phyloP scores from a whole-genome alignment of 2,113 vertebrate genomes.

The Anoura caudifer region DNA sequence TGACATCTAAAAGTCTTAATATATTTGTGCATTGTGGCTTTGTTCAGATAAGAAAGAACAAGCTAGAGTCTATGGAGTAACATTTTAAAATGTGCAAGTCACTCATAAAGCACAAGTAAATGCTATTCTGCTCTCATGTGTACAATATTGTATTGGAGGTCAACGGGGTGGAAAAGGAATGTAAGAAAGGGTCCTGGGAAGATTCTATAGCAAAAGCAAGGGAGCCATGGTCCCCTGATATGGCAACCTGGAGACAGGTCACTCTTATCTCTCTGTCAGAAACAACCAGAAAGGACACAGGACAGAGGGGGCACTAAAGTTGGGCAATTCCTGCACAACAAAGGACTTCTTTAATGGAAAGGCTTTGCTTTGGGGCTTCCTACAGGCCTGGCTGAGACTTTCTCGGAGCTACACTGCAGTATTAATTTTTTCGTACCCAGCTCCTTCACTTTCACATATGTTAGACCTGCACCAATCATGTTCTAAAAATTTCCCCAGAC shows the following conservation, averaged over 20 bases:
- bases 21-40: background rate
- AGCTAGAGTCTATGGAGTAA: background rate
- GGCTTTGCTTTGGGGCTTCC: background rate
- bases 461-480: background rate
- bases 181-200: background rate
- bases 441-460: background rate
- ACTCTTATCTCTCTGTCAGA: background rate
- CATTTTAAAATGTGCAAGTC: background rate
- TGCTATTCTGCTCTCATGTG: too few species aligned
- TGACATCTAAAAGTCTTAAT: background rate
- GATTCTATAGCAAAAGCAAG: background rate
- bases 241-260: background rate
- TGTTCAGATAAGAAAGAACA: background rate
- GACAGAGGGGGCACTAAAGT: accelerated
- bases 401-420: background rate
- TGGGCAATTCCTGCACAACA: background rate
- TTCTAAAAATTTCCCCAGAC: background rate
- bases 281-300: background rate
- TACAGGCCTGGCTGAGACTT: background rate
- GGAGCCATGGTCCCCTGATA: background rate
- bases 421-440: background rate
- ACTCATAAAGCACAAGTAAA: background rate
- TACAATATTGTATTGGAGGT: background rate
- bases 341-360: background rate
- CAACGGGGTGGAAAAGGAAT: background rate